Evolutionary conservation across 2,113 vertebrate genomes (phyloP), one percentile per base, ranked within the genome.

Genomic region (Tupaia tana): DNA sequence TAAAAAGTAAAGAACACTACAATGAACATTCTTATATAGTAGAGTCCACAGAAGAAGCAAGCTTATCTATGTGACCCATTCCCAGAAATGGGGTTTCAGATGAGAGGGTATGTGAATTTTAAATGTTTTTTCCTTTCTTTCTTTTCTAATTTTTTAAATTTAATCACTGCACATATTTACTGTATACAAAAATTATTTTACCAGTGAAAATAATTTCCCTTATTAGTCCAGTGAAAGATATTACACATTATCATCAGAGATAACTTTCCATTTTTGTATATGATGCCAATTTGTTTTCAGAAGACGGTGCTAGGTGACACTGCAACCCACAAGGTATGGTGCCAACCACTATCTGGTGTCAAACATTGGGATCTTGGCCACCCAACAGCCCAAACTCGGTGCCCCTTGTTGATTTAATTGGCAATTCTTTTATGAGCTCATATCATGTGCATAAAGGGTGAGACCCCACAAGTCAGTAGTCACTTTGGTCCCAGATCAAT

Each of bases 331-430:
- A 9, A 74, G 9, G 11, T 61, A 19, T 4, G 64, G 34, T 24
- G 54, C 34, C 82, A 61, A 34, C 20, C 3, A 43, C 34, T 61
- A 56, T 89, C 27, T 64, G 56, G 24, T 9, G 67, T 31, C 25
- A 31, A 22, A 85, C 9, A 9, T 88, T 94, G 74, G 80, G n/a
- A 87, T 90, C 31, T 93, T 89, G 86, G n/a, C 61, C 52, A n/a
- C 29, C 11, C 19, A 22, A 43, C 31, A 83, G 34, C 29, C 63
- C 64, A 88, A 69, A 56, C 22, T 29, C 20, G 18, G 52, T 78
- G 11, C 18, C 31, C 58, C 66, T 67, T 66, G n/a, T 34, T 15
- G 67, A 75, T 25, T 63, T 69, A 75, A 52, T 61, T 31, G 29
- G 8, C 18, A 29, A 89, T 86, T 86, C 63, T 64, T 29, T 64